A percentile compares a stretch with the other conserved stretches of the same genome.
phyloP scores from a whole-genome alignment of 2,113 vertebrate species.

The Aleadryas rufinucha region DNA sequence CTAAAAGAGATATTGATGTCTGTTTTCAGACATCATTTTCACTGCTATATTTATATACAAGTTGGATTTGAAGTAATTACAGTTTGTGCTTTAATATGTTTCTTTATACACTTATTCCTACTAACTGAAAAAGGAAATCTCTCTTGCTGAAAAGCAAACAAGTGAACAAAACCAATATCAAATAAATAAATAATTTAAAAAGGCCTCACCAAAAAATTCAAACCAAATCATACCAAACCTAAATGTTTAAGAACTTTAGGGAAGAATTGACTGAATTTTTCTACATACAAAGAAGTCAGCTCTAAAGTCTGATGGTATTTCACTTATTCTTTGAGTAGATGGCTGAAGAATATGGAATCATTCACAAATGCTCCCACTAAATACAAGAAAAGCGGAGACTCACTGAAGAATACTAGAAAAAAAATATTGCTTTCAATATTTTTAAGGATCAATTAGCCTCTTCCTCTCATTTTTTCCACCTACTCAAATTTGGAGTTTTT shows the following conservation, averaged over 20 bases:
- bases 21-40: neutral
- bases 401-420: neutral
- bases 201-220: neutral
- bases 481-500: neutral
- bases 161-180: neutral
- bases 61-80: neutral
- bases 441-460: neutral
- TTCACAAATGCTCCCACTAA: neutral
- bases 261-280: neutral
- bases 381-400: neutral
- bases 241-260: neutral
- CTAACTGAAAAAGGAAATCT: neutral
- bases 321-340: neutral
- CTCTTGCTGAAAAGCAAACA: neutral
- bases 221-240: neutral
- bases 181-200: neutral
- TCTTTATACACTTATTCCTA: neutral
- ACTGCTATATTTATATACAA: neutral
- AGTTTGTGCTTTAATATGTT: neutral
- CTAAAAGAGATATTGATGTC: neutral
- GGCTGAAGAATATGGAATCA: neutral
- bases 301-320: neutral
- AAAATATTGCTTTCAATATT: neutral
- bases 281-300: neutral
- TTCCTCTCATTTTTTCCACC: neutral